phyloP scores from a whole-genome alignment of 2,113 vertebrate species.

The Meriones unguiculatus region DNA sequence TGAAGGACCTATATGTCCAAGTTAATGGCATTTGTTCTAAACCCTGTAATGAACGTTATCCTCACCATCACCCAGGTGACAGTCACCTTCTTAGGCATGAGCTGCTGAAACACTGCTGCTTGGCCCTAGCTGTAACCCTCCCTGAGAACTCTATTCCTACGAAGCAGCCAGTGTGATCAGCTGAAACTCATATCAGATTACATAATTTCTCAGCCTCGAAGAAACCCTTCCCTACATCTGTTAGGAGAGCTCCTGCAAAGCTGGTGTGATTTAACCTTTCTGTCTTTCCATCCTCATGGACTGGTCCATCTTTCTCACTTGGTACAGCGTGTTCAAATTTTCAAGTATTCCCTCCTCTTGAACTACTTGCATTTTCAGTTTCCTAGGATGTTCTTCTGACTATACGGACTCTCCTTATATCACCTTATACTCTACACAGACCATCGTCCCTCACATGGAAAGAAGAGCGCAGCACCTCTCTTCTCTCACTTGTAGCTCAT shows the following conservation, averaged over 20 bases:
- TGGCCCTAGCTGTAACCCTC: background rate
- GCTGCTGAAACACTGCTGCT: background rate
- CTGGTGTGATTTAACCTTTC: background rate
- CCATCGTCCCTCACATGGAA: background rate
- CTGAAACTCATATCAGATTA: background rate
- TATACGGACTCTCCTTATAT: background rate
- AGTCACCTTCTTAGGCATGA: background rate
- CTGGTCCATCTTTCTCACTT: background rate
- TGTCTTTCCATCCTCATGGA: background rate
- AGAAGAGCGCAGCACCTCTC: background rate
- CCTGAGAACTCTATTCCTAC: background rate
- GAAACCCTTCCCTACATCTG: background rate
- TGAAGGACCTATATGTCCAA: background rate
- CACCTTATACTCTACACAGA: background rate
- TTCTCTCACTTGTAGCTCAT: background rate
- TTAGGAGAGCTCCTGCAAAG: background rate
- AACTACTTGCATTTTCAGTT: background rate
- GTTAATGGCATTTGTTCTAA: background rate
- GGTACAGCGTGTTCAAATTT: background rate
- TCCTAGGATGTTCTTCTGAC: background rate
- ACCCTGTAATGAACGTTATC: too few relatives aligned
- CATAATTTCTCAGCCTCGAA: background rate
- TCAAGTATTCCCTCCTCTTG: background rate
- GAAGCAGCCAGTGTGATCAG: background rate
- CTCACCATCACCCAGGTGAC: background rate